Conservation (phyloP, 1,140 invertebrate species). For the Diuraphis noxia region DNA sequence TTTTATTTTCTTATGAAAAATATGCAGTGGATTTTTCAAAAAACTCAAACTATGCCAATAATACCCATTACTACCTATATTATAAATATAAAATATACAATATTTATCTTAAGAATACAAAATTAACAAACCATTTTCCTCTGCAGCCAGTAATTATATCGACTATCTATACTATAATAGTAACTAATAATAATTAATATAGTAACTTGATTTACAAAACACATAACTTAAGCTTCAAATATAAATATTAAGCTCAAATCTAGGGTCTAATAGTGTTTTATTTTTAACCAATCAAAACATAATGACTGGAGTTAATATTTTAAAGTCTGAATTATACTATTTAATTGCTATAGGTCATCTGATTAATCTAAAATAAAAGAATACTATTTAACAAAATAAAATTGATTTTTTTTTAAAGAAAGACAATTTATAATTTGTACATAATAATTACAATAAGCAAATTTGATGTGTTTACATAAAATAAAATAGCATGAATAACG, state of each 20-base stretch:
- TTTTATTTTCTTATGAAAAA: not conserved
- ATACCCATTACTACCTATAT: not conserved
- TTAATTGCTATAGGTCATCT: not conserved
- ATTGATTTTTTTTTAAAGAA: too few relatives aligned
- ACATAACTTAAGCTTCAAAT: not conserved
- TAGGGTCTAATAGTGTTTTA: not conserved
- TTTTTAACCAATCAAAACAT: not conserved
- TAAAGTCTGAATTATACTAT: not conserved
- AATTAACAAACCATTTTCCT: not conserved
- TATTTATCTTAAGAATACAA: not conserved
- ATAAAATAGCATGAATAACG: too few relatives aligned
- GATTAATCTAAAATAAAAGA: not conserved
- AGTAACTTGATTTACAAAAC: not conserved
- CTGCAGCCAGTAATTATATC: not conserved
- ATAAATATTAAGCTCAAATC: not conserved
- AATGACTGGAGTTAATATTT: not conserved
- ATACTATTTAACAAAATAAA: not conserved
- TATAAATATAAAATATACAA: not conserved
- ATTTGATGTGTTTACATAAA: too few relatives aligned
- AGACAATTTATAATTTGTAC: too few relatives aligned
- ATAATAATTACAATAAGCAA: too few relatives aligned
- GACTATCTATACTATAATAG: not conserved
- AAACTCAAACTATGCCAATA: not conserved
- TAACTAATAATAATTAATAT: too few relatives aligned
- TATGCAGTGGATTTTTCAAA: not conserved